Percentiles rank a stretch among this genome's conserved stretches.
Evolutionary conservation across 2,797 vertebrate genomes (phyloP).

Genomic region (Gobionotothen gibberifrons): DNA sequence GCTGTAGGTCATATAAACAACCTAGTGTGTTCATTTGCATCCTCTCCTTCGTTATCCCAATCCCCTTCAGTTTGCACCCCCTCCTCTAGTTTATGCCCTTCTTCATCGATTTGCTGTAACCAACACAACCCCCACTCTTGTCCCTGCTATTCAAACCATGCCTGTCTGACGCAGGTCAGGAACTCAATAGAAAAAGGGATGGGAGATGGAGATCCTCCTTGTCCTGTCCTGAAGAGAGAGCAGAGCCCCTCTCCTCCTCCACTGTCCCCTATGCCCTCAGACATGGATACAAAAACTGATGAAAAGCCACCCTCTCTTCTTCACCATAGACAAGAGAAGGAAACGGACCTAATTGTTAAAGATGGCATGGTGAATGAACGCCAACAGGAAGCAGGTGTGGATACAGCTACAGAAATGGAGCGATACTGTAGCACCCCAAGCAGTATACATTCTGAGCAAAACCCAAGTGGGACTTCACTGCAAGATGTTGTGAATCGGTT

Average conservation of each 20-base stretch:
- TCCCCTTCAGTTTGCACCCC: slow-evolving; percentile 43
- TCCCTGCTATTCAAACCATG: slow-evolving; percentile 72
- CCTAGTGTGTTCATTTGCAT: slow-evolving; percentile 69
- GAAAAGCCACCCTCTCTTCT: slow-evolving; percentile 88
- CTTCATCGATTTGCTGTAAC: slow-evolving; percentile 80
- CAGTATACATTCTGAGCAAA: slow-evolving; percentile 71
- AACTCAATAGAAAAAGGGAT: slow-evolving; percentile 39
- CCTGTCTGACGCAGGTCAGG: slow-evolving; percentile 65
- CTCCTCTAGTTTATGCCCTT: slow-evolving; percentile 59
- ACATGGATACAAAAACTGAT: slow-evolving; percentile 82
- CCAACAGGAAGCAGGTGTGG: slow-evolving; percentile 36
- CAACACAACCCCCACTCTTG: slow-evolving; percentile 79
- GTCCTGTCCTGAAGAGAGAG: slow-evolving; percentile 77
- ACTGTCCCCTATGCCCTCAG: slow-evolving; percentile 88
- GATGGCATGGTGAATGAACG: slow-evolving; percentile 32
- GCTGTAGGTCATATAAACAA: slow-evolving; percentile 82
- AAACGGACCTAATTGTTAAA: slow-evolving; percentile 45
- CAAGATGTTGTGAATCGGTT: slow-evolving; percentile 91
- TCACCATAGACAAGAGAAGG: slow-evolving; percentile 83
- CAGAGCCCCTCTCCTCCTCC: slow-evolving; percentile 91
- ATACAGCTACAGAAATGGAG: slow-evolving; percentile 63
- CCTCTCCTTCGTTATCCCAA: slow-evolving; percentile 47
- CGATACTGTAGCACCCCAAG: slow-evolving; percentile 50
- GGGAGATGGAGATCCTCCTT: slow-evolving; percentile 66
- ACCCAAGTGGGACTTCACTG: slow-evolving; percentile 83